phyloP scores from a whole-genome alignment of 2,797 vertebrate genomes.

The Muraenolepis orangiensis region DNA sequence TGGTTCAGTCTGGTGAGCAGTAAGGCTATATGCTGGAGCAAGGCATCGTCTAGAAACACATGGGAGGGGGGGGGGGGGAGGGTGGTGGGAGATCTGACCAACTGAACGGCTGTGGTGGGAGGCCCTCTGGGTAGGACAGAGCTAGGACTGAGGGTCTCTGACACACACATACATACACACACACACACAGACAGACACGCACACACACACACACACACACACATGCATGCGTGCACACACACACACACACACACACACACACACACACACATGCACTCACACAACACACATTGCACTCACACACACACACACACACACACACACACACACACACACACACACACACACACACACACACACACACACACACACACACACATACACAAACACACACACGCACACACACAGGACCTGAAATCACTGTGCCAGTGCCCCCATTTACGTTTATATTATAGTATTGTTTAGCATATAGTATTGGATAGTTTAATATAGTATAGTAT shows the following conservation, averaged over 20 bases:
- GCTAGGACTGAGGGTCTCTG: too few species aligned
- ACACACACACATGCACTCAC: neutral
- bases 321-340: conserved; percentile 1
- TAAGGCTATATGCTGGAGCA: neutral
- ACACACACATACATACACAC: too few species aligned
- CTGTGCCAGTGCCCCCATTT: too few species aligned
- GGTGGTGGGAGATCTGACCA: neutral
- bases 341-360: neutral
- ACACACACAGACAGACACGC: neutral
- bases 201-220: conserved; percentile 4
- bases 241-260: conserved; percentile 9
- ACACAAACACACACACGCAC: neutral
- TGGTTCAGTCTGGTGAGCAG: too few species aligned
- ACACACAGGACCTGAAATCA: neutral
- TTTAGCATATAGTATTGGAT: too few species aligned
- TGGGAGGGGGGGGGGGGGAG: too few species aligned
- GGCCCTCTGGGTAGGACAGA: too few species aligned
- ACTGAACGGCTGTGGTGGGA: too few species aligned
- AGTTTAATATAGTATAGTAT: too few species aligned
- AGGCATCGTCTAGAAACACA: too few species aligned
- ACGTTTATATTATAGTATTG: too few species aligned
- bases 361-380: neutral
- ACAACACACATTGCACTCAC: conserved; percentile 1
- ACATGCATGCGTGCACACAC: neutral
- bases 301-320: neutral